Conservation (phyloP, 2,797 vertebrate species). For the Dendrocincla tyrannina region DNA sequence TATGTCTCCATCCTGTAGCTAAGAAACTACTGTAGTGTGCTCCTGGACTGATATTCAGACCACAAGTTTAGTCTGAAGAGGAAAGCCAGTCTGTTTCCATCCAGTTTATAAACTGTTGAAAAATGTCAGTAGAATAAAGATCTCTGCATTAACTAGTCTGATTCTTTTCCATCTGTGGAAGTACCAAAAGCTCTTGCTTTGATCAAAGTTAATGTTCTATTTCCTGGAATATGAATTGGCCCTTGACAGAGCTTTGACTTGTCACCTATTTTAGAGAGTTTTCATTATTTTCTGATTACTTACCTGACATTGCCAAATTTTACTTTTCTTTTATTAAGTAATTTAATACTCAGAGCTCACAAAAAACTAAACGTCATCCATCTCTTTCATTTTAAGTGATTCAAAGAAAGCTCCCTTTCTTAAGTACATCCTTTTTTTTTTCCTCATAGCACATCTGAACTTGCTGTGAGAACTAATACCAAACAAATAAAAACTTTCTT, state of each 20-base stretch:
- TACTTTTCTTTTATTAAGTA: constrained; percentile 70
- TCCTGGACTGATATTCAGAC: neutral
- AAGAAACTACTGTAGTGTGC: neutral
- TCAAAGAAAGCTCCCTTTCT: constrained; percentile 69
- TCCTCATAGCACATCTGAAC: constrained; percentile 41
- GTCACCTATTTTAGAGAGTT: constrained; percentile 61
- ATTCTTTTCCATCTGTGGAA: constrained; percentile 18
- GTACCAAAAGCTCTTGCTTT: neutral
- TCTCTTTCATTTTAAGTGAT: constrained; percentile 71
- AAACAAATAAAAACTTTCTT: constrained; percentile 50
- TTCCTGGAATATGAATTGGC: constrained; percentile 18
- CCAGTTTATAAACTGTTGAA: constrained; percentile 33
- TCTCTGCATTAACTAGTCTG: neutral
- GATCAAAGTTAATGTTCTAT: neutral
- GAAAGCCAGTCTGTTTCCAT: neutral
- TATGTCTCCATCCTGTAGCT: constrained; percentile 35
- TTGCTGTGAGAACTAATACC: constrained; percentile 44
- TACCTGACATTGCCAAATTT: constrained; percentile 55
- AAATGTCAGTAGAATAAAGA: constrained; percentile 61
- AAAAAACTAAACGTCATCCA: constrained; percentile 61
- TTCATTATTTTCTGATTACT: constrained; percentile 73
- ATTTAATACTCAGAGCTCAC: constrained; percentile 69
- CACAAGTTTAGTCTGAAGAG: neutral
- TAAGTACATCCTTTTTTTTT: constrained; percentile 44
- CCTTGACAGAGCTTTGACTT: constrained; percentile 51